Base-by-base conservation (phyloP, 2,888 invertebrate species). In the Caenorhabditis sp. region DNA sequence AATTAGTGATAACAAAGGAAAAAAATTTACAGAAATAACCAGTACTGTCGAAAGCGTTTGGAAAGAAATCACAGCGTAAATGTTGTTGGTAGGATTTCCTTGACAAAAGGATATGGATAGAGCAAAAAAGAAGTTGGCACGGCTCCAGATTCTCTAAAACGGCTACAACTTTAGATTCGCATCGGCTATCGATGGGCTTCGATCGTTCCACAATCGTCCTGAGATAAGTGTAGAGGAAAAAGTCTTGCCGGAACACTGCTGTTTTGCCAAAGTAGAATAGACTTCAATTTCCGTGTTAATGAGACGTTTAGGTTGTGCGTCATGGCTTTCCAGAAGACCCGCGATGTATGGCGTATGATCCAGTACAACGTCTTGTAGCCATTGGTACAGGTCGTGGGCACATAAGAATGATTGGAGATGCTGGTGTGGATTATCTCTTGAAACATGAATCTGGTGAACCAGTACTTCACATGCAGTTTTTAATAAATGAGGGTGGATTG, bases 251-350 rank as follows among this genome's bases (percentile, higher is more conserved):
- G 87, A 87, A 20, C 78, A 87, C 62, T 86, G 83, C 62, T 65
- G 74, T 15, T 80, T 88, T 11, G 70, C 73, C 7, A 83, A 79
- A 76, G 87, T 87, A 27, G 9, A 79, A 37, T 27, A 3, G 11
- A 17, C 39, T 50, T 27, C 8, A 24, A n/a, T 46, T 27, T 43
- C 20, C 17, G 7, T 22, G 2, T 26, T 22, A 13, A 43, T 58
- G n/a, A 9, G 9, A 30, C 30, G 9, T 30, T 26, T 58, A 89
- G 89, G 80, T 89, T 6, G 95, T 96, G 91, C 94, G 96, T 66
- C 97, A 99, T 93, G 99, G 99, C 88, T 99, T 99, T 92, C 99
- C 99, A 83, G 94, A 94, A 91, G 94, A 96, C 87, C 97, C 99
- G 55, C 96, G 96, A 85, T 94, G 96, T 75, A 92, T 98, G 91